Percentiles rank a stretch among this genome's conserved stretches.
Conservation (phyloP, 2,797 vertebrate genomes). For the Gambusia yucatana region DNA sequence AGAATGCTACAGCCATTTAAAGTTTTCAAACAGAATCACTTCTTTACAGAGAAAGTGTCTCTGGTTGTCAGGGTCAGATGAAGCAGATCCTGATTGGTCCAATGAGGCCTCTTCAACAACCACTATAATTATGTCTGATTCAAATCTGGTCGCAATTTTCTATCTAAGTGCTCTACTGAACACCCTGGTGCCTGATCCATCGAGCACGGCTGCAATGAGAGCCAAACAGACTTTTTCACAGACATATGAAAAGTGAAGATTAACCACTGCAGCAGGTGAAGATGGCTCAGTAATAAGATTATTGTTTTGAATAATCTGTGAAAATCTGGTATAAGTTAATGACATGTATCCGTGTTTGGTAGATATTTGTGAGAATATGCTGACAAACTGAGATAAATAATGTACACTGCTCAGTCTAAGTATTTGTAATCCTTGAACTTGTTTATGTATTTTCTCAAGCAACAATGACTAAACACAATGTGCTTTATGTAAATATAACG, state of each 20-base stretch:
- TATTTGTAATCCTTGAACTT: not conserved
- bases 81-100: constrained; percentile 50
- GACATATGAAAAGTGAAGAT: constrained; percentile 38
- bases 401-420: not conserved
- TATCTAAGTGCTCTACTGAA: constrained; percentile 58
- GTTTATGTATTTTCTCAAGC: not conserved
- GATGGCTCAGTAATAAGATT: constrained; percentile 5
- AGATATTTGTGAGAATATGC: constrained; percentile 14
- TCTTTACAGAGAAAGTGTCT: constrained; percentile 23
- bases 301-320: constrained; percentile 1
- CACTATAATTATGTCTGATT: constrained; percentile 58
- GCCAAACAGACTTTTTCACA: constrained; percentile 32
- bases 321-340: not conserved
- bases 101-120: constrained; percentile 44
- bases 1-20: constrained; percentile 5
- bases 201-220: constrained; percentile 26
- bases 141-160: constrained; percentile 59
- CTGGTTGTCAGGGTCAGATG: constrained; percentile 42
- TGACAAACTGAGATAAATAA: constrained; percentile 5
- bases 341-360: constrained; percentile 7
- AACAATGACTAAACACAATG: not conserved
- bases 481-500: not conserved
- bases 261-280: constrained; percentile 7
- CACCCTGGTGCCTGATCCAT: constrained; percentile 41
- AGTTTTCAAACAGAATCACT: constrained; percentile 27